These are phyloP conservation scores for Prinia subflava DNA, from an alignment of 2,113 vertebrate species.

Conservation along the genomic window DNA sequence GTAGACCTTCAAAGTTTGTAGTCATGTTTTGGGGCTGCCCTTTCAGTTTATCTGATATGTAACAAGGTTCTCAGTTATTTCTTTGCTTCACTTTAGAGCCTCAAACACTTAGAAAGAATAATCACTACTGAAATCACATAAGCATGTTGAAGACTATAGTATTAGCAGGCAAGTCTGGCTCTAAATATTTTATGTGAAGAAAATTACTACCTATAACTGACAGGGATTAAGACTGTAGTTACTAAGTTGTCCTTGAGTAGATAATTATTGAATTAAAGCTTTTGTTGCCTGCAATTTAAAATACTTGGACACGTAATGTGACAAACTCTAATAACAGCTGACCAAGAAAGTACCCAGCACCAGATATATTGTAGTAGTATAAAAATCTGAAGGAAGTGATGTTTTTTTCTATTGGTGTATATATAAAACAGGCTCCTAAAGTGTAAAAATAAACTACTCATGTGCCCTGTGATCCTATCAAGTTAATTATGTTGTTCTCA, in stretches of 20 bases:
- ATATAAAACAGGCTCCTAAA: background rate
- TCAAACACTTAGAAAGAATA: background rate
- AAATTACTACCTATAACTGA: background rate
- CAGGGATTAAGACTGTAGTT: background rate
- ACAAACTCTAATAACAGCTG: background rate
- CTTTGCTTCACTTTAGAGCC: background rate
- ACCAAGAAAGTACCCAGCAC: background rate
- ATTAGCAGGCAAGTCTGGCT: background rate
- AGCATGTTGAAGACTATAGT: background rate
- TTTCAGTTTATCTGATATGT: background rate
- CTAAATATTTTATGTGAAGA: background rate
- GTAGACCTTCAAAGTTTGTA: background rate
- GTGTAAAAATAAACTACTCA: background rate
- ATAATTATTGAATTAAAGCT: background rate
- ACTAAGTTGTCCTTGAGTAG: background rate
- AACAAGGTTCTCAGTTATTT: background rate
- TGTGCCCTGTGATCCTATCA: background rate
- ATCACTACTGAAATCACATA: background rate
- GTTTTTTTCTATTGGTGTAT: background rate
- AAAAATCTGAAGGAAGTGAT: background rate
- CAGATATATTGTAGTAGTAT: background rate
- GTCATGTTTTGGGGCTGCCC: background rate
- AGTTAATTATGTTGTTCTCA: background rate
- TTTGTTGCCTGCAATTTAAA: background rate
- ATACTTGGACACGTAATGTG: background rate